These are phyloP conservation scores for Palythoa heliodiscus DNA, from an alignment of 92 coral and sea anemone genomes.

Conservation along the genomic window DNA sequence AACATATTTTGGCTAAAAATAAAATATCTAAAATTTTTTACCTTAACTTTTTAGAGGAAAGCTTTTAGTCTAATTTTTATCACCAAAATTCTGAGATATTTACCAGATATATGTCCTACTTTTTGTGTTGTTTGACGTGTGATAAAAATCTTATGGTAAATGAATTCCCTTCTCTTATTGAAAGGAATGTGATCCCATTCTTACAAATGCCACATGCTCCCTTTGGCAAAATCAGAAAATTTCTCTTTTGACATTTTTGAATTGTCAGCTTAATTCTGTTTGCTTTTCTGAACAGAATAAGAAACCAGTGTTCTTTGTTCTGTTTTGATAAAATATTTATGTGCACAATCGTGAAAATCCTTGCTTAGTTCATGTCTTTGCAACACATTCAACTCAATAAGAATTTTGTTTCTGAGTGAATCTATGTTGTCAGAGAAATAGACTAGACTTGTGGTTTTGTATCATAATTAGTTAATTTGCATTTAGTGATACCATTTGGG, in stretches of 20 bases:
- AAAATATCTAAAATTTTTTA: not conserved
- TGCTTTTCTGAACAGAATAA: slow-evolving; percentile 37
- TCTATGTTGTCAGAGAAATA: not conserved
- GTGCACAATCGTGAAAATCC: not conserved
- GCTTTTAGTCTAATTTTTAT: not conserved
- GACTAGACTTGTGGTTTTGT: slow-evolving; percentile 11
- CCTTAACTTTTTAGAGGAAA: not conserved
- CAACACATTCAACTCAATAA: not conserved
- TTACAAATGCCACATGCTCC: slow-evolving; percentile 31
- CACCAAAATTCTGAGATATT: slow-evolving; percentile 15
- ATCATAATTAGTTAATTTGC: not conserved
- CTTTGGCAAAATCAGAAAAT: slow-evolving; percentile 21
- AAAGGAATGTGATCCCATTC: slow-evolving; percentile 23
- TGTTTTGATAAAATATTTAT: slow-evolving; percentile 33
- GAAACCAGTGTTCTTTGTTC: slow-evolving; percentile 4
- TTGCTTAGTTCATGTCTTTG: not conserved
- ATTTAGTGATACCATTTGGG: not conserved
- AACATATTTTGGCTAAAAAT: not conserved
- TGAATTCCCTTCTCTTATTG: not conserved
- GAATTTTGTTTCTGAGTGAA: not conserved
- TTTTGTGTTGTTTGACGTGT: slow-evolving; percentile 6
- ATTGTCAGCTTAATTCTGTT: slow-evolving; percentile 32
- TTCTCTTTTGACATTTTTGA: slow-evolving; percentile 28
- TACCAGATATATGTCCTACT: slow-evolving; percentile 11
- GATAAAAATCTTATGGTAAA: slow-evolving; percentile 31